Conservation (phyloP, 2,113 vertebrate genomes). For the Xerus inauris region DNA sequence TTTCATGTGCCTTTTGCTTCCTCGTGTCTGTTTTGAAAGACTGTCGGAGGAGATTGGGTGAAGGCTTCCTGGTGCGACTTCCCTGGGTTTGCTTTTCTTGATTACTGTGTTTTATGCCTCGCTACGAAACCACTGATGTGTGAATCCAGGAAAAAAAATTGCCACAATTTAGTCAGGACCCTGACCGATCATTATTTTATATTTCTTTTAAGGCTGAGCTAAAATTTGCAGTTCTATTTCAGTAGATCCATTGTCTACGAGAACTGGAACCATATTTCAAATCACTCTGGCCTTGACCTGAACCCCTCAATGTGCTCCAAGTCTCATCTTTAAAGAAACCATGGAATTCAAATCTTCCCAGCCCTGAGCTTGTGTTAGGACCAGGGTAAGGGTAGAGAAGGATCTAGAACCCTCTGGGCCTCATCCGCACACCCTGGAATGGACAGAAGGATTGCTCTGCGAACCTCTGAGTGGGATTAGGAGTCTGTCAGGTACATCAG, state of each 20-base stretch:
- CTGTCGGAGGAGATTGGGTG: rapidly evolving
- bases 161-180: background rate
- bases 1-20: background rate
- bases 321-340: background rate
- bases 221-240: background rate
- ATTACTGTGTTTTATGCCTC: background rate
- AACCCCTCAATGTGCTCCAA: background rate
- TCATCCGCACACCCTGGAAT: background rate
- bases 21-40: background rate
- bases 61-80: background rate
- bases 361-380: too few species aligned
- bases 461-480: background rate
- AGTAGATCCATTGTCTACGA: background rate
- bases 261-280: background rate
- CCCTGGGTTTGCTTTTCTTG: background rate
- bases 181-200: background rate
- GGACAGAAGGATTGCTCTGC: too few species aligned
- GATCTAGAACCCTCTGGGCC: background rate
- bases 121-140: background rate
- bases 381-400: rapidly evolving
- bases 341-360: background rate
- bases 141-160: background rate
- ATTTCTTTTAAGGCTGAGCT: background rate
- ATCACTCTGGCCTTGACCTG: background rate
- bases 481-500: background rate